These are phyloP conservation scores for Nicator chloris DNA, from an alignment of 2,113 vertebrate genomes.

Conservation along the genomic window DNA sequence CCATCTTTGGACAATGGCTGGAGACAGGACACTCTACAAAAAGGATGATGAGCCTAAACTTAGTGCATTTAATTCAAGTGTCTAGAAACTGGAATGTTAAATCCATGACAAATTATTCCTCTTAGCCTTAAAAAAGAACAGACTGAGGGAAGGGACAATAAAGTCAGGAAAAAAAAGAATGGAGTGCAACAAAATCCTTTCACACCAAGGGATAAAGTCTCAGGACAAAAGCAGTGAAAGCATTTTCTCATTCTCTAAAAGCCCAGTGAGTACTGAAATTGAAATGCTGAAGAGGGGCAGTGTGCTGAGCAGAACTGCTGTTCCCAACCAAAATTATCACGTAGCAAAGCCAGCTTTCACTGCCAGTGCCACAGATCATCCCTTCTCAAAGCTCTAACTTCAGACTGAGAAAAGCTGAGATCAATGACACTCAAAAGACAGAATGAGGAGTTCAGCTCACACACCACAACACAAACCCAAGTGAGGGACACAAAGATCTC, in stretches of 20 bases:
- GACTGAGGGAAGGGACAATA: background rate
- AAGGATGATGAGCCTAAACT: background rate
- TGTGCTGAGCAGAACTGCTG: background rate
- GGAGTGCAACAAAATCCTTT: background rate
- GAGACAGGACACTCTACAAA: background rate
- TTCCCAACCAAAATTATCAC: background rate
- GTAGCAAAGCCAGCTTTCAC: background rate
- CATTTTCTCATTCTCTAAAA: background rate
- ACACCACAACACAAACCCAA: background rate
- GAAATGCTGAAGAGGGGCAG: background rate
- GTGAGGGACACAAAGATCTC: background rate
- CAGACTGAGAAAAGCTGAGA: background rate
- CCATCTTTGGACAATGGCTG: background rate
- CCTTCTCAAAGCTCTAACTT: background rate
- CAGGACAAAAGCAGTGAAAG: conserved; percentile 2
- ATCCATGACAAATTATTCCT: conserved; percentile 20
- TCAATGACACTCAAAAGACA: background rate
- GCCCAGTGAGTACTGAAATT: background rate
- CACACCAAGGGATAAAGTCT: background rate
- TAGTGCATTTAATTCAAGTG: background rate
- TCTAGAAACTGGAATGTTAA: background rate
- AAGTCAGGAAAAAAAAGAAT: background rate
- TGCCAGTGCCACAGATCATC: background rate
- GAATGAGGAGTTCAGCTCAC: background rate
- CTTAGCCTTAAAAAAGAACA: background rate